Base-by-base conservation (phyloP, 2,113 vertebrate genomes). In the Haemorhous mexicanus region DNA sequence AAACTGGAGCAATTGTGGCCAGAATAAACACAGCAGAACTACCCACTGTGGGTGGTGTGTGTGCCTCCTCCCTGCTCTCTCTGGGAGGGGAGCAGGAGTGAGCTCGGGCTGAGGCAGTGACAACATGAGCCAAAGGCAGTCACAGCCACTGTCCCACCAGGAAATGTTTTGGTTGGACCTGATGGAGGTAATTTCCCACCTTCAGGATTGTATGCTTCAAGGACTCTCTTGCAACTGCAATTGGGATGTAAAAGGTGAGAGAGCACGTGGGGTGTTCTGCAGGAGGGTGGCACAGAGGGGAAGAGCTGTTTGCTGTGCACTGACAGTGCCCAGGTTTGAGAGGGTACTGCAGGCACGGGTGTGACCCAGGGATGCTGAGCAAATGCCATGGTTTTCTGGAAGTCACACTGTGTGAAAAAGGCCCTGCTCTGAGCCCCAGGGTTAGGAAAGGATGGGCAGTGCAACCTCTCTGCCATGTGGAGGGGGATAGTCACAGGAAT, bases 21-120 rank as follows among this genome's bases (percentile, higher is more conserved):
- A 17, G 27, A n/a, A 39, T 5, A 39, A 58, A 28, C 0, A 6
- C 41, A 13, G 17, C 22, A 26, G 18, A 33, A n/a, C 5, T 9
- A 5, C 20, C 28, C 6, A 2, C 33, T 18, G 79, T 1, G 3
- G 33, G 18, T 20, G 28, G 32, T 14, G 44, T 39, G 35, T 44
- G 46, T 18, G 23, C 14, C 15, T 53, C 13, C 16, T 82, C 10
- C 72, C 49, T 1, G 26, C 47, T 35, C 28, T 6, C 46, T 26
- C 75, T 27, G n/a, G 28, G n/a, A 49, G 52, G 46, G 64, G 37
- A 78, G 26, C 43, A 52, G 44, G 22, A 20, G 21, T 1, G 53
- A 47, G 21, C 58, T 39, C 0, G 0, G 41, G 6, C 33, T 58
- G 75, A 12, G 50, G 81, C 33, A 28, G n/a, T 16, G 58, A 35